Conservation (phyloP, 2,888 invertebrate genomes). For the Scaptomyza caliginosa region DNA sequence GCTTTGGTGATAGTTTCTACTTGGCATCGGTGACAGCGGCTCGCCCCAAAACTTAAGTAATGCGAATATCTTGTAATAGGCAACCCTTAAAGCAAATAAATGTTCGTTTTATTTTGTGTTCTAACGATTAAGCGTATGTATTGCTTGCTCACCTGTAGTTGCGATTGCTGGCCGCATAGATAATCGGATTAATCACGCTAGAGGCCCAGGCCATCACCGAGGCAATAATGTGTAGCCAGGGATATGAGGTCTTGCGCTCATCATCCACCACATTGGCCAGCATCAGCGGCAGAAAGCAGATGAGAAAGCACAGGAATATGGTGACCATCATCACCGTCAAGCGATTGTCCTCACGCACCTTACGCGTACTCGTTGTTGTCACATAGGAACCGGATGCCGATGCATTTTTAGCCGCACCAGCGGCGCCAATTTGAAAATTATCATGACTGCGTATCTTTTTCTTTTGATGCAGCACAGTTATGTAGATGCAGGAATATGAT, state of each 20-base stretch:
- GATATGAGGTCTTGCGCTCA: slow-evolving; percentile 88
- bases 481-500: slow-evolving; percentile 94
- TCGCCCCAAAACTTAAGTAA: slow-evolving; percentile 83
- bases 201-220: slow-evolving; percentile 96
- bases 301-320: slow-evolving; percentile 93
- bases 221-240: slow-evolving; percentile 92
- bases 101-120: background rate
- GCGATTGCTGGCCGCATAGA: slow-evolving; percentile 94
- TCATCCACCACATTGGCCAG: slow-evolving; percentile 92
- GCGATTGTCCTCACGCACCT: slow-evolving; percentile 88
- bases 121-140: no score
- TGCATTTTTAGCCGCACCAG: slow-evolving; percentile 38
- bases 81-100: slow-evolving; percentile 66
- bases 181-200: slow-evolving; percentile 94
- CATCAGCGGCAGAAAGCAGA: slow-evolving; percentile 95
- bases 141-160: slow-evolving; percentile 87
- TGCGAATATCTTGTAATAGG: slow-evolving; percentile 83
- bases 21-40: slow-evolving; percentile 82
- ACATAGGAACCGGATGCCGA: slow-evolving; percentile 81
- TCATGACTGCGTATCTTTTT: slow-evolving; percentile 89
- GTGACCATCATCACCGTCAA: slow-evolving; percentile 94
- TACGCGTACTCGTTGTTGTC: slow-evolving; percentile 67
- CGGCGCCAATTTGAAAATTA: slow-evolving; percentile 78
- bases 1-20: slow-evolving; percentile 83
- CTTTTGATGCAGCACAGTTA: slow-evolving; percentile 90